Conservation (phyloP, 2,888 invertebrate genomes). For the Papilio protenor region DNA sequence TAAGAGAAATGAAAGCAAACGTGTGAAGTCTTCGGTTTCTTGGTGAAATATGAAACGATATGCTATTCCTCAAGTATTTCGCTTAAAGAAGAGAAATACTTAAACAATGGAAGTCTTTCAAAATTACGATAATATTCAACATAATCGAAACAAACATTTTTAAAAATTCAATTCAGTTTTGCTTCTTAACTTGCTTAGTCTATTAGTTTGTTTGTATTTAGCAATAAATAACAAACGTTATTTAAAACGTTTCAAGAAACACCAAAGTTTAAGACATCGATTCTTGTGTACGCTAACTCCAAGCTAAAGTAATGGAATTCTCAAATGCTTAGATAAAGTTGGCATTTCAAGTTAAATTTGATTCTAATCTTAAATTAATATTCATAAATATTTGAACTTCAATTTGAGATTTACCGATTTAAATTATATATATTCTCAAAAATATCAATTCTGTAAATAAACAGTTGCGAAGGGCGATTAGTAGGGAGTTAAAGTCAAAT, state of each 20-base stretch:
- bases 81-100: too few relatives aligned
- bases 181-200: background rate
- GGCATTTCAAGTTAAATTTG: background rate
- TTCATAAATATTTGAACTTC: background rate
- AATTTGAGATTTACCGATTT: background rate
- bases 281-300: background rate
- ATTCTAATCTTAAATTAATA: background rate
- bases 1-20: background rate
- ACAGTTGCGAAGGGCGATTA: background rate
- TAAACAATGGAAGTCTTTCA: too few relatives aligned
- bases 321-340: background rate
- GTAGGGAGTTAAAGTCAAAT: background rate
- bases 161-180: background rate
- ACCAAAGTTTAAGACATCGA: background rate
- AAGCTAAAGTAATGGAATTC: background rate
- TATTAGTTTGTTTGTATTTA: background rate
- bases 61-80: too few relatives aligned
- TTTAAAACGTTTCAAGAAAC: background rate
- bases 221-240: background rate
- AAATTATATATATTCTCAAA: background rate
- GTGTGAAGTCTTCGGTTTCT: background rate
- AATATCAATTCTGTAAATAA: background rate
- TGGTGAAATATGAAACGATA: too few relatives aligned
- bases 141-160: too few relatives aligned
- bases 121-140: too few relatives aligned